These are phyloP conservation scores for Drosophila jambulina DNA, from an alignment of 1,140 invertebrate species.

Conservation along the genomic window DNA sequence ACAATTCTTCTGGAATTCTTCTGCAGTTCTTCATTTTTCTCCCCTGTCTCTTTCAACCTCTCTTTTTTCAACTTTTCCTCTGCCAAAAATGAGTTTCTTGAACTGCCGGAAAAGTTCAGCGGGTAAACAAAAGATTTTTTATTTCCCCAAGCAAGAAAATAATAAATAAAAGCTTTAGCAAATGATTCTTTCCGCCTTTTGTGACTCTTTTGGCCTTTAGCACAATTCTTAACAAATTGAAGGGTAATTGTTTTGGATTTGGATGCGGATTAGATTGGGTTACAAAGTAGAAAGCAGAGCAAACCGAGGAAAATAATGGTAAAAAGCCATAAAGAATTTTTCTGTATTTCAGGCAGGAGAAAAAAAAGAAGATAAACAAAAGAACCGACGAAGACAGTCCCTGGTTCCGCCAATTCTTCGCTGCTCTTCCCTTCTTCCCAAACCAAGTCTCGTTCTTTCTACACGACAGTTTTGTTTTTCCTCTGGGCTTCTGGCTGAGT, in stretches of 20 bases:
- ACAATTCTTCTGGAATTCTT: constrained; percentile 12
- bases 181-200: constrained; percentile 39
- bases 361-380: constrained; percentile 63
- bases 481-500: constrained; percentile 52
- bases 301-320: constrained; percentile 17
- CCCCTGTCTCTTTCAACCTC: not conserved
- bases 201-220: constrained; percentile 37
- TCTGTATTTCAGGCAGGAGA: constrained; percentile 65
- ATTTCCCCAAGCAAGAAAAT: constrained; percentile 19
- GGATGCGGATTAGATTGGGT: constrained; percentile 17
- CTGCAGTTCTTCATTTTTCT: constrained; percentile 9
- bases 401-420: not conserved
- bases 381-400: constrained; percentile 45
- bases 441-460: constrained; percentile 58
- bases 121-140: constrained; percentile 36
- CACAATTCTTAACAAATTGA: constrained; percentile 70
- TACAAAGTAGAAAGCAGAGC: constrained; percentile 37
- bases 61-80: not conserved
- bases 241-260: constrained; percentile 67
- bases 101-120: constrained; percentile 39
- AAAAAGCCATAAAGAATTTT: constrained; percentile 44
- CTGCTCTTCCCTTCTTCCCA: not conserved
- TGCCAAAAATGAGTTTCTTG: constrained; percentile 26
- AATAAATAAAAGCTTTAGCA: constrained; percentile 38
- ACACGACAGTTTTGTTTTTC: constrained; percentile 67